Evolutionary conservation across 2,888 invertebrate species (phyloP).

Genomic region (Acleris laterana): DNA sequence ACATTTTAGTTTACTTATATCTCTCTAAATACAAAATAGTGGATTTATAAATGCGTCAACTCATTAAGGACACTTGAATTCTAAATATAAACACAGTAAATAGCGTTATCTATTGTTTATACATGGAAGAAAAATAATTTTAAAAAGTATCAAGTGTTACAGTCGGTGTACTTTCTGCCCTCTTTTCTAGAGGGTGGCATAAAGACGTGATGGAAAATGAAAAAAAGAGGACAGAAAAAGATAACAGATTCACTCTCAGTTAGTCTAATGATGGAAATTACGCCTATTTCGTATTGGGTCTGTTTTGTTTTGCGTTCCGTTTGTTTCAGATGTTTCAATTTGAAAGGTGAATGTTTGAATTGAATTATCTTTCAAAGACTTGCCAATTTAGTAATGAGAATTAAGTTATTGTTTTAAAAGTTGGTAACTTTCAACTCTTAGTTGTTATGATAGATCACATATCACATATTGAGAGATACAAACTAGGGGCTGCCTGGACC

Average conservation of each 20-base stretch:
- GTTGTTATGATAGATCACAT: too few species aligned
- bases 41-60: neutral
- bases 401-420: neutral
- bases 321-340: slow-evolving; percentile 10
- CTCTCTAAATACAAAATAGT: neutral
- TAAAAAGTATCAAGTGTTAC: slow-evolving; percentile 59
- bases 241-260: slow-evolving; percentile 65
- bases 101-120: neutral
- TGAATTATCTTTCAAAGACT: neutral
- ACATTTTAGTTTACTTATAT: neutral
- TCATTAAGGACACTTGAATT: neutral
- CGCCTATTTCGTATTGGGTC: slow-evolving; percentile 46
- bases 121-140: slow-evolving; percentile 2
- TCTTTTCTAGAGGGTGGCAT: slow-evolving; percentile 76
- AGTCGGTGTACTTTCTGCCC: slow-evolving; percentile 56
- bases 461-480: too few species aligned
- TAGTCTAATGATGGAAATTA: slow-evolving; percentile 80
- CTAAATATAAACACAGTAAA: too few species aligned
- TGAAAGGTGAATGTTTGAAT: slow-evolving; percentile 6
- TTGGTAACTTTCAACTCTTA: too few species aligned
- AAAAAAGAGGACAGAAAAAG: slow-evolving; percentile 69
- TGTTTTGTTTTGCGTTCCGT: slow-evolving; percentile 34
- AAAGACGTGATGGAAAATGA: slow-evolving; percentile 74
- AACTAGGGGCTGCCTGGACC: too few species aligned
- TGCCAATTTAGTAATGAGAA: neutral